A percentile compares a stretch with the other conserved stretches of the same genome.
Conservation (phyloP, 2,113 vertebrate species). For the Lipophrys pholis region DNA sequence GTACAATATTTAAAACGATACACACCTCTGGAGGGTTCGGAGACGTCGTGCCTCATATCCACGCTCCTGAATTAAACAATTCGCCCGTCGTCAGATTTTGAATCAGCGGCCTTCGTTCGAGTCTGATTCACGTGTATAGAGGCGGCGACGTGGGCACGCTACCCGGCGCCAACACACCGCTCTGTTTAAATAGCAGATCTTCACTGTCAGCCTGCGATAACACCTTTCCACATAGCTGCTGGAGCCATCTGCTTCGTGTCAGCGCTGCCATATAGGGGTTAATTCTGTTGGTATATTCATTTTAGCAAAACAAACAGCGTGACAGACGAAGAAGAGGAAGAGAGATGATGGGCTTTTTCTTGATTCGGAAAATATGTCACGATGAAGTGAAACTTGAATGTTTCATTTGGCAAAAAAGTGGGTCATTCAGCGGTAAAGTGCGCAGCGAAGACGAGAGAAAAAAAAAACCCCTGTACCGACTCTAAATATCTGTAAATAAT, state of each 20-base stretch:
- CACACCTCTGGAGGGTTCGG: conserved; percentile 30
- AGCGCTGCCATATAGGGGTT: conserved; percentile 72
- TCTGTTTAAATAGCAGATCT: conserved; percentile 75
- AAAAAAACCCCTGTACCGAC: conserved; percentile 4
- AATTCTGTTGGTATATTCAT: conserved; percentile 76
- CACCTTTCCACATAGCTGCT: conserved; percentile 75
- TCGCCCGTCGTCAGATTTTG: conserved; percentile 53
- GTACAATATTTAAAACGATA: conserved; percentile 60
- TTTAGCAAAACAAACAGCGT: conserved; percentile 79
- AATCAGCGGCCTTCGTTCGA: conserved; percentile 36
- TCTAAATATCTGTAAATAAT: conserved; percentile 9
- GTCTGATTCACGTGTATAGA: conserved; percentile 52
- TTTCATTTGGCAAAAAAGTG: conserved; percentile 52
- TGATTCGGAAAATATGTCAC: conserved; percentile 48
- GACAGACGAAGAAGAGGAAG: conserved; percentile 55
- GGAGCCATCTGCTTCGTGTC: conserved; percentile 79
- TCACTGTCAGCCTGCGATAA: conserved; percentile 79
- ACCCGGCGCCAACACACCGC: conserved; percentile 61
- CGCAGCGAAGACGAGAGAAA: neutral
- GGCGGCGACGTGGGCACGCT: conserved; percentile 52
- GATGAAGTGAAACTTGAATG: conserved; percentile 43
- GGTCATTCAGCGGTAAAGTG: conserved; percentile 29
- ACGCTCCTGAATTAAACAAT: conserved; percentile 60
- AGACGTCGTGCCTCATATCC: conserved; percentile 33
- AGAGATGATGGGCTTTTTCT: conserved; percentile 26